Conservation (phyloP, 2,113 vertebrate species). For the Cyanoramphus novaezelandiae region DNA sequence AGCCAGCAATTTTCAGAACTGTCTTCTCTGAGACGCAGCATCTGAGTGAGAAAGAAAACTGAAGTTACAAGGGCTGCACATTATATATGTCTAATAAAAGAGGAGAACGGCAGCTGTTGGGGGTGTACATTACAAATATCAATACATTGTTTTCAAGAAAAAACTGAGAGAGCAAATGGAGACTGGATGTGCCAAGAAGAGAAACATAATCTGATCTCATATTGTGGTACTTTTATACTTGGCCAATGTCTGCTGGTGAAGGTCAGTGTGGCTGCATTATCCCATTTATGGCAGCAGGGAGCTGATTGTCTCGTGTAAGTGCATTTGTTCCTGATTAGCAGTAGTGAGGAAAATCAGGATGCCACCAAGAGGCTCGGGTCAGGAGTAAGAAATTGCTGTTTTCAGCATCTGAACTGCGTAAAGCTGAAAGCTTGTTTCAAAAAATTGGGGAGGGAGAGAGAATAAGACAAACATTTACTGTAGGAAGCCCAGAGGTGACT, state of each 20-base stretch:
- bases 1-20: neutral
- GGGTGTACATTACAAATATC: neutral
- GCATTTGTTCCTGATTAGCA: neutral
- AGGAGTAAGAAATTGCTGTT: neutral
- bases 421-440: neutral
- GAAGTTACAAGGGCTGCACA: slow-evolving; percentile 14
- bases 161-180: neutral
- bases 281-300: neutral
- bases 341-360: neutral
- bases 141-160: neutral
- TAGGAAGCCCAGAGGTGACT: neutral
- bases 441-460: neutral
- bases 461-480: neutral
- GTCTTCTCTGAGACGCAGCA: neutral
- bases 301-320: neutral
- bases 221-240: neutral
- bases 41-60: slow-evolving; percentile 10
- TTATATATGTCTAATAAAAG: slow-evolving; percentile 32
- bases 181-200: neutral
- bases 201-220: neutral
- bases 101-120: neutral
- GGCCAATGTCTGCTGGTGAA: neutral
- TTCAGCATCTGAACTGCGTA: neutral
- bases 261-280: neutral
- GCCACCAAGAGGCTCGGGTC: neutral